Evolutionary conservation across 2,797 vertebrate genomes (phyloP).

Genomic region (Lerista edwardsae): DNA sequence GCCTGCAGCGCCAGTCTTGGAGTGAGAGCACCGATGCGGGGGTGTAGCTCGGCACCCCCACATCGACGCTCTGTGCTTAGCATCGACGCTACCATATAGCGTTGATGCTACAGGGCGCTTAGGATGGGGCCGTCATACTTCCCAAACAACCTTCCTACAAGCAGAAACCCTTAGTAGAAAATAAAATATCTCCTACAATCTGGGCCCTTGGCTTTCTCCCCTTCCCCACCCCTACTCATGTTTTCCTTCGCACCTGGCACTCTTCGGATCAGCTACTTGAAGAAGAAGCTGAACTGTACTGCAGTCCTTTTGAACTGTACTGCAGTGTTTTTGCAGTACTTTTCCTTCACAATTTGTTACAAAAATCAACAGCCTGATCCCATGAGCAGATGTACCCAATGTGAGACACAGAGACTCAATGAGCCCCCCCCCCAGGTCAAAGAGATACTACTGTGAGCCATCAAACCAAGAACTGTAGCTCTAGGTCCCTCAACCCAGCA

Average conservation of each 20-base stretch:
- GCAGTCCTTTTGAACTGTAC: background rate
- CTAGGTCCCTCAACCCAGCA: no score
- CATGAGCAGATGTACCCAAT: no score
- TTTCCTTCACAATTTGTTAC: background rate
- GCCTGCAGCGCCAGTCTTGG: no score
- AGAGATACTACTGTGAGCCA: no score
- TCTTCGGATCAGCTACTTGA: background rate
- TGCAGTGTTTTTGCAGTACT: background rate
- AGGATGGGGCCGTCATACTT: no score
- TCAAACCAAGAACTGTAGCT: no score
- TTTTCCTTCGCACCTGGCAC: background rate
- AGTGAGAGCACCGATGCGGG: no score
- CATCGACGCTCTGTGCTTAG: no score
- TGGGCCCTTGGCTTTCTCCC: background rate
- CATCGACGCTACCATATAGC: no score
- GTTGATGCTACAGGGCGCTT: no score
- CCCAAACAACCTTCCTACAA: background rate
- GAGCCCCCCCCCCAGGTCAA: background rate
- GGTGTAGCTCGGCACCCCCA: no score
- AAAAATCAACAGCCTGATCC: background rate
- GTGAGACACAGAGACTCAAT: background rate
- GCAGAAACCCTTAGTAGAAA: background rate
- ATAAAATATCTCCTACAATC: background rate
- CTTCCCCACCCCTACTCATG: background rate
- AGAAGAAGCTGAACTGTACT: background rate